Evolutionary conservation across 64 coral and sea anemone species (phyloP).

Genomic region (Pocillopora damicornis): DNA sequence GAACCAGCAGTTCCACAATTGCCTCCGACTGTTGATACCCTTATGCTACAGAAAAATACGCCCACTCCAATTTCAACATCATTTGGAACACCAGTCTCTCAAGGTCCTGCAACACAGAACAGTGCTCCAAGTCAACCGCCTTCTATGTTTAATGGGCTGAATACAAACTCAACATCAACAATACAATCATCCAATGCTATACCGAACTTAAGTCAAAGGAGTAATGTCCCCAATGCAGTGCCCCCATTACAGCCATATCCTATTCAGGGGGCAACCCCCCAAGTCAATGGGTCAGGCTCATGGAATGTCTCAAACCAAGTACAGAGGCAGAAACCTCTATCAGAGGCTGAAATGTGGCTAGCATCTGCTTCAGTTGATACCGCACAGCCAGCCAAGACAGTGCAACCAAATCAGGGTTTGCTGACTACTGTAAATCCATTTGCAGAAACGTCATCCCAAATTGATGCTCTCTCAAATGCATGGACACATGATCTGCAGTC

Average conservation of each 20-base stretch:
- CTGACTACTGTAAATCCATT: constrained; percentile 85
- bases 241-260: constrained; percentile 57
- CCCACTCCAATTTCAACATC: not conserved
- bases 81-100: constrained; percentile 11
- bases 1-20: constrained; percentile 77
- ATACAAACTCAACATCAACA: constrained; percentile 2
- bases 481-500: constrained; percentile 80
- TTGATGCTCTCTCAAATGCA: constrained; percentile 80
- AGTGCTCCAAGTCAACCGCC: constrained; percentile 30
- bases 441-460: constrained; percentile 51
- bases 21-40: constrained; percentile 65
- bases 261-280: not conserved
- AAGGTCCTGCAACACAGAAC: not conserved
- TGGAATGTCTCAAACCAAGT: constrained; percentile 1
- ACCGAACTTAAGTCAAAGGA: constrained; percentile 11
- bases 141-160: constrained; percentile 52
- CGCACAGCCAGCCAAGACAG: constrained; percentile 29
- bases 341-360: constrained; percentile 89
- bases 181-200: constrained; percentile 17
- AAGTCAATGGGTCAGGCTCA: constrained; percentile 8
- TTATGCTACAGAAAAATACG: constrained; percentile 16
- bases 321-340: constrained; percentile 24
- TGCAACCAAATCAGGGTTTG: constrained; percentile 70
- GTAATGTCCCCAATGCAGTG: constrained; percentile 21
- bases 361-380: constrained; percentile 62